These are phyloP conservation scores for Bryconaethiops microstoma DNA, from an alignment of 2,797 vertebrate species.

Conservation along the genomic window DNA sequence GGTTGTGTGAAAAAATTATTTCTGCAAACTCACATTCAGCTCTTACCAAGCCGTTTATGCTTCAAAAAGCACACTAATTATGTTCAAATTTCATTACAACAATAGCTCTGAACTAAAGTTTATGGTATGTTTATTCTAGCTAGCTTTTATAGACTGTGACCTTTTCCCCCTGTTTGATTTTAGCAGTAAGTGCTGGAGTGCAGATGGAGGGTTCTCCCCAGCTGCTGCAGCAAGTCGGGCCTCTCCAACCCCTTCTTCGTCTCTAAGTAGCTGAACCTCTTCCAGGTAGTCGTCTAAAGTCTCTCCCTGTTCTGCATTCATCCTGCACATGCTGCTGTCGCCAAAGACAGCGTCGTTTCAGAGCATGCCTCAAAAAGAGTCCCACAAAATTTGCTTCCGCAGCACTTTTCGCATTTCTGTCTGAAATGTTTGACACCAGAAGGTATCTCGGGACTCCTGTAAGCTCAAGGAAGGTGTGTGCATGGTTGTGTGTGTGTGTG, in stretches of 20 bases:
- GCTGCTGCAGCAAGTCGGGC: conserved; percentile 31
- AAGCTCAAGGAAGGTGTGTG: conserved; percentile 56
- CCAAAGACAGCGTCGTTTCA: conserved; percentile 74
- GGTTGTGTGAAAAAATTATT: no score
- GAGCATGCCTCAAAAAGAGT: conserved; percentile 73
- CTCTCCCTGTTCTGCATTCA: conserved; percentile 20
- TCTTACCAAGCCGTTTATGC: no score
- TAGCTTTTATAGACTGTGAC: background rate
- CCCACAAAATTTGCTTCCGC: conserved; percentile 82
- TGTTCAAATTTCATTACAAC: background rate
- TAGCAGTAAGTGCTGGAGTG: background rate
- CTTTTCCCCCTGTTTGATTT: background rate
- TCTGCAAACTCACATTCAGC: no score
- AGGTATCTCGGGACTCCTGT: conserved; percentile 76
- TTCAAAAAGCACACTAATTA: background rate
- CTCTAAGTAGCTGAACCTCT: conserved; percentile 38
- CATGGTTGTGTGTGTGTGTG: background rate
- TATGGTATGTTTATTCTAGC: background rate
- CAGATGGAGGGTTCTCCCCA: conserved; percentile 16
- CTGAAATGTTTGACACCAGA: conserved; percentile 81
- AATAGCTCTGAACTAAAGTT: background rate
- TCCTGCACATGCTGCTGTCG: conserved; percentile 69
- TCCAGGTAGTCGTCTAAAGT: conserved; percentile 51
- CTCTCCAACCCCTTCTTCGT: conserved; percentile 33
- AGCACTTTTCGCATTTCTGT: conserved; percentile 77